Conservation (phyloP, 2,113 vertebrate species). For the Ictalurus punctatus region DNA sequence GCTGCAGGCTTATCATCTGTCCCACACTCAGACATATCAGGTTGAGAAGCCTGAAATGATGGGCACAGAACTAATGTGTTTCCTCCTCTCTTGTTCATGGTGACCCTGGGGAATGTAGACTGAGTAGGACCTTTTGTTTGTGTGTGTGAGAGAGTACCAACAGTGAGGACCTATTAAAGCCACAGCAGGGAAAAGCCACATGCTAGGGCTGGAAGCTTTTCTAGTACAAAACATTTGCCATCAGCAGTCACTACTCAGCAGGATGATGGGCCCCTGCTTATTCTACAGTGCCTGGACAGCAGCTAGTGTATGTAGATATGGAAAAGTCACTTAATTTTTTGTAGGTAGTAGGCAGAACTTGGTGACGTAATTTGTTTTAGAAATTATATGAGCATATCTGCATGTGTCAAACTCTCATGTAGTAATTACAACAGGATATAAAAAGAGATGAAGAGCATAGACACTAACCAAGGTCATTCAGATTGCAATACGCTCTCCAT, state of each 20-base stretch:
- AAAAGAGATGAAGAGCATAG: not conserved
- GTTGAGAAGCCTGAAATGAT: constrained; percentile 55
- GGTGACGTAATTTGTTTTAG: constrained; percentile 4
- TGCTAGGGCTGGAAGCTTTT: constrained; percentile 29
- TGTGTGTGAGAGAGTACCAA: constrained; percentile 43
- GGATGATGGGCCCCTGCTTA: constrained; percentile 2
- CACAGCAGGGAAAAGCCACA: constrained; percentile 63
- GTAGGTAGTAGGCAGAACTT: not conserved
- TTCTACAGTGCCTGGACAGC: not conserved
- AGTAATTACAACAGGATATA: not conserved
- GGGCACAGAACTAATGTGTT: constrained; percentile 66
- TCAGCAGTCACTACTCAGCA: constrained; percentile 23
- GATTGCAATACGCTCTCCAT: constrained; percentile 93
- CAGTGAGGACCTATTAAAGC: constrained; percentile 66
- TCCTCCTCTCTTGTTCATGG: constrained; percentile 35
- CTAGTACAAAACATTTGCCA: constrained; percentile 32
- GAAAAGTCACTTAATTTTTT: constrained; percentile 32
- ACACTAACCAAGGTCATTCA: constrained; percentile 91
- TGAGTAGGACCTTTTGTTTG: constrained; percentile 32
- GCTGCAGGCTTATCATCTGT: constrained; percentile 45
- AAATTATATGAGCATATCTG: constrained; percentile 2
- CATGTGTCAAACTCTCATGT: not conserved
- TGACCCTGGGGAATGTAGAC: constrained; percentile 60
- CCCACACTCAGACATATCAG: constrained; percentile 58
- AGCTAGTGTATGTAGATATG: not conserved